phyloP scores from a whole-genome alignment of 2,797 vertebrate genomes.

The Manis pentadactyla region DNA sequence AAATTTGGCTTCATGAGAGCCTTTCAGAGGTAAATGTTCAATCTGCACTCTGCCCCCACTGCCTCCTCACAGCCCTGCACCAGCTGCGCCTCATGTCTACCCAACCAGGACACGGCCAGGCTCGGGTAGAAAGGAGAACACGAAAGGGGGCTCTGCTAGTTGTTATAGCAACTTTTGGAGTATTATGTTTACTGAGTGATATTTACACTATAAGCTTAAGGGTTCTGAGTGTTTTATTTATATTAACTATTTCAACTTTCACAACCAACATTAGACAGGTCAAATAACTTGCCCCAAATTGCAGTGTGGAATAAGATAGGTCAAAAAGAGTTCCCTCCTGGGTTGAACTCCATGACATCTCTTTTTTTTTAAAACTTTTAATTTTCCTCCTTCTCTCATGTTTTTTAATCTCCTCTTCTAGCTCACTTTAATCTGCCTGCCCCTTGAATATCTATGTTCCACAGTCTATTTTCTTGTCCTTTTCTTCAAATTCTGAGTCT shows the following conservation, averaged over 20 bases:
- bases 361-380: background rate
- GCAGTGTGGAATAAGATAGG: background rate
- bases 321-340: no score
- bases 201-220: background rate
- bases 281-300: background rate
- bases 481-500: background rate
- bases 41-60: accelerated
- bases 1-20: background rate
- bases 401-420: background rate
- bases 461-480: accelerated
- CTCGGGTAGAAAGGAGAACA: no score
- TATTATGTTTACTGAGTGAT: background rate
- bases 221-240: background rate
- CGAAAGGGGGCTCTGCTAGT: accelerated
- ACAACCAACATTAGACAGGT: background rate
- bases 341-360: background rate
- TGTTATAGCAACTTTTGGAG: background rate
- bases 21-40: background rate
- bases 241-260: background rate
- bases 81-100: background rate
- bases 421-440: background rate
- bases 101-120: background rate
- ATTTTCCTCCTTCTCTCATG: background rate
- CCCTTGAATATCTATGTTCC: background rate
- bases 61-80: no score